These are phyloP conservation scores for Sphaeramia orbicularis DNA, from an alignment of 2,797 vertebrate species.

Conservation along the genomic window DNA sequence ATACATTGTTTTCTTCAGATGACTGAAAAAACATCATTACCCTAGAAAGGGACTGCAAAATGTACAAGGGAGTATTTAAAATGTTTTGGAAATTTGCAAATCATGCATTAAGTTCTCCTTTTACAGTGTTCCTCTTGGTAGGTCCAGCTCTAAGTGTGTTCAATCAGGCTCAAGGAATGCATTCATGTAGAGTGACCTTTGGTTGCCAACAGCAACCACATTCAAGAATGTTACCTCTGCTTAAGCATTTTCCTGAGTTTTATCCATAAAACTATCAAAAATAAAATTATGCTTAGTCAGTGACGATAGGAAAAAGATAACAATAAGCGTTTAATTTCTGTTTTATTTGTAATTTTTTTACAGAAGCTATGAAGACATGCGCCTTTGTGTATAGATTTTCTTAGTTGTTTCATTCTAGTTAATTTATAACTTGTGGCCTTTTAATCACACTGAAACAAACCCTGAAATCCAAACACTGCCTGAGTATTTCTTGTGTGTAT, in stretches of 20 bases:
- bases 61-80: background rate
- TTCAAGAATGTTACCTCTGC: conserved; percentile 30
- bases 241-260: background rate
- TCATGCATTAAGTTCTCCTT: background rate
- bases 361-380: background rate
- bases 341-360: background rate
- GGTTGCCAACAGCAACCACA: conserved; percentile 54
- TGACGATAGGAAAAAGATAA: background rate
- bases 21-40: background rate
- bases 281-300: background rate
- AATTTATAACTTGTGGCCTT: background rate
- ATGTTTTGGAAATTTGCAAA: background rate
- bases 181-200: conserved; percentile 41
- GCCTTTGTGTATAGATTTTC: background rate
- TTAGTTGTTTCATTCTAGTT: background rate
- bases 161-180: conserved; percentile 48
- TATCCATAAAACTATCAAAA: conserved; percentile 1
- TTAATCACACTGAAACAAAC: background rate
- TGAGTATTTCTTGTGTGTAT: background rate
- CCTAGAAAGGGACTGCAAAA: background rate
- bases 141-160: conserved; percentile 10
- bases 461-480: background rate
- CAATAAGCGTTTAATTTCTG: background rate
- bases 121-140: background rate
- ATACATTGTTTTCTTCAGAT: conserved; percentile 22